phyloP scores from a whole-genome alignment of 2,113 vertebrate genomes.

The Syngnathus scovelli region DNA sequence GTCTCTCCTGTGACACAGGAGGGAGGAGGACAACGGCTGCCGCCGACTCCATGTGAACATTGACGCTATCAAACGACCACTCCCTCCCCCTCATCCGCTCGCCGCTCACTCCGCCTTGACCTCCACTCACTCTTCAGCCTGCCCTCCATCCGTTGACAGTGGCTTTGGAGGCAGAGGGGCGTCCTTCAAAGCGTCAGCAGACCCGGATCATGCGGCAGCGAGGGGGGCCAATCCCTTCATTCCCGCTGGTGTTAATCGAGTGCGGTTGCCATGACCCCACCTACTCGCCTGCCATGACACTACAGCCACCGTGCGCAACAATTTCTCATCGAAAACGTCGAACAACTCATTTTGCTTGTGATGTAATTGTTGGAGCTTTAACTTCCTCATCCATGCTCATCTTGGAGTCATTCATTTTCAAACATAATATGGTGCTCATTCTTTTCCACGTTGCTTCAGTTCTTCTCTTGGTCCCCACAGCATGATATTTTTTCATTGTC shows the following conservation, averaged over 20 bases:
- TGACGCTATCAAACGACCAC: conserved; percentile 27
- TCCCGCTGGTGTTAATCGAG: conserved; percentile 54
- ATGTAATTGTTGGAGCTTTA: conserved; percentile 44
- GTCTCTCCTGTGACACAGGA: conserved; percentile 13
- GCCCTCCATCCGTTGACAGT: neutral
- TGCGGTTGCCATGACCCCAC: conserved; percentile 22
- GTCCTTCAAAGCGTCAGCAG: conserved; percentile 36
- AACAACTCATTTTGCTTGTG: conserved; percentile 31
- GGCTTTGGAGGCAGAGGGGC: neutral
- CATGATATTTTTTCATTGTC: conserved; percentile 7
- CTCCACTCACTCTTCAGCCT: neutral
- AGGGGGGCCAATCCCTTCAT: conserved; percentile 52
- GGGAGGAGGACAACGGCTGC: conserved; percentile 44
- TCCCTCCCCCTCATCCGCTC: neutral
- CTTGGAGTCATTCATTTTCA: conserved; percentile 18
- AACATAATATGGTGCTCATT: conserved; percentile 48
- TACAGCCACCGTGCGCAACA: conserved; percentile 31
- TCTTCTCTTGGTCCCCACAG: neutral
- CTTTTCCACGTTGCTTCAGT: conserved; percentile 14
- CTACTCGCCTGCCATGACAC: conserved; percentile 25
- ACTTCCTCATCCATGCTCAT: conserved; percentile 22
- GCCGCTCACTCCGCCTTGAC: conserved; percentile 12
- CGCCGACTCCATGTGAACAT: conserved; percentile 47
- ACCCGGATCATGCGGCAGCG: conserved; percentile 27
- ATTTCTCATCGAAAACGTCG: conserved; percentile 10